These are phyloP conservation scores for Cenopis cana DNA, from an alignment of 2,888 invertebrate genomes.

Conservation along the genomic window DNA sequence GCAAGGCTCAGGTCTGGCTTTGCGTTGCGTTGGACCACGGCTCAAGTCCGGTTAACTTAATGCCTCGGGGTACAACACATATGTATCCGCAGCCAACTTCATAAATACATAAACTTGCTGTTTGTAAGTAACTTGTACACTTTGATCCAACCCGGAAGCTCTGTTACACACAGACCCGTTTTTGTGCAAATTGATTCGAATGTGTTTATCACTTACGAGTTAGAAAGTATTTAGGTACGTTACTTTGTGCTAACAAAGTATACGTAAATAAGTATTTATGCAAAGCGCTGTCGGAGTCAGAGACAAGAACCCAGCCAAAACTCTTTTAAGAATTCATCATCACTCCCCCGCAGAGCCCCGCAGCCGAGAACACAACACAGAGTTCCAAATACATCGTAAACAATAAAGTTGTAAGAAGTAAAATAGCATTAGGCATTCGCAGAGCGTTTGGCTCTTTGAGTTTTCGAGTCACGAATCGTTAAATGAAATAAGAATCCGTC, in stretches of 20 bases:
- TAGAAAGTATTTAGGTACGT: slow-evolving; percentile 20
- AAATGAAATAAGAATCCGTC: slow-evolving; percentile 70
- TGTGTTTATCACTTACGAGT: slow-evolving; percentile 50
- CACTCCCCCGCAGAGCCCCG: slow-evolving; percentile 45
- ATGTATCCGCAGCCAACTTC: slow-evolving; percentile 38
- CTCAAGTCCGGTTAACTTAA: slow-evolving; percentile 62
- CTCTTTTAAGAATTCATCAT: slow-evolving; percentile 60
- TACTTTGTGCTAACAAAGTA: slow-evolving; percentile 31
- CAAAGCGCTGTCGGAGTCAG: slow-evolving; percentile 58
- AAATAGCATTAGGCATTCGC: slow-evolving; percentile 67
- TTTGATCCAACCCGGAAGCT: slow-evolving; percentile 21
- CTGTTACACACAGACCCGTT: slow-evolving; percentile 37
- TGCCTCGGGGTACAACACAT: slow-evolving; percentile 53
- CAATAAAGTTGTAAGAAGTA: slow-evolving; percentile 61
- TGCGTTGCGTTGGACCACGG: slow-evolving; percentile 56
- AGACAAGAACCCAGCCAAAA: slow-evolving; percentile 54
- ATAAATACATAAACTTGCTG: slow-evolving; percentile 43
- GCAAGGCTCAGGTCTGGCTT: slow-evolving; percentile 51
- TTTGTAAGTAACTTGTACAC: slow-evolving; percentile 38
- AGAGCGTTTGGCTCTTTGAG: slow-evolving; percentile 58
- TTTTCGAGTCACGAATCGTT: slow-evolving; percentile 64
- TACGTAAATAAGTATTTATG: slow-evolving; percentile 65
- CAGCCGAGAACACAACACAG: slow-evolving; percentile 53
- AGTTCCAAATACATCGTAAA: slow-evolving; percentile 64
- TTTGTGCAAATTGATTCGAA: slow-evolving; percentile 47